These are phyloP conservation scores for Chloropsis cyanopogon DNA, from an alignment of 2,113 vertebrate genomes.

Conservation along the genomic window DNA sequence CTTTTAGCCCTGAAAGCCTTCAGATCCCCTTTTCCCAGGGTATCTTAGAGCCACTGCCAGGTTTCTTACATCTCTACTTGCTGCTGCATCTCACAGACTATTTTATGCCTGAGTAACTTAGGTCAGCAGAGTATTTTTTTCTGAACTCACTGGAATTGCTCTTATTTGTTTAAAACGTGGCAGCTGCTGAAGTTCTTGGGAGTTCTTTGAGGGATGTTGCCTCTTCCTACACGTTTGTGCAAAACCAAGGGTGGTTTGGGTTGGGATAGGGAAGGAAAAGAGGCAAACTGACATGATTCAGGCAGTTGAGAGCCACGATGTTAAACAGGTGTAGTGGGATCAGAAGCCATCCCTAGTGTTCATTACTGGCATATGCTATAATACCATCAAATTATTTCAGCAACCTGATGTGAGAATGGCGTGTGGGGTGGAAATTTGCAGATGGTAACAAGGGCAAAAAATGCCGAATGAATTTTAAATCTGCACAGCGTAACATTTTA, in stretches of 20 bases:
- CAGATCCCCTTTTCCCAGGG: background rate
- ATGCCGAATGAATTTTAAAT: slow-evolving; percentile 56
- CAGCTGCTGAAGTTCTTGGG: background rate
- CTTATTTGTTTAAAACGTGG: background rate
- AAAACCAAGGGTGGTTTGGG: background rate
- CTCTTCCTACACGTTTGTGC: background rate
- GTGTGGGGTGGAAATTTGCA: slow-evolving; percentile 52
- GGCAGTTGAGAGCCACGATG: background rate
- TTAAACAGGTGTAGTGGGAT: slow-evolving; percentile 26
- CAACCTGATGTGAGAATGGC: slow-evolving; percentile 64
- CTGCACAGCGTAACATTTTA: slow-evolving; percentile 56
- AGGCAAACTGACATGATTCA: background rate
- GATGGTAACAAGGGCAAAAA: slow-evolving; percentile 64
- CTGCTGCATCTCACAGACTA: background rate
- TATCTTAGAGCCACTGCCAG: background rate
- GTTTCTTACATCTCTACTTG: background rate
- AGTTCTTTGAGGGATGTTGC: background rate
- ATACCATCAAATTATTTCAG: slow-evolving; percentile 46
- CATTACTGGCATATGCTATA: slow-evolving; percentile 36
- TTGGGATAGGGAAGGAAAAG: background rate
- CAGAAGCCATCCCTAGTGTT: slow-evolving; percentile 23
- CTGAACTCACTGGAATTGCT: background rate
- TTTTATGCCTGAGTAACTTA: background rate
- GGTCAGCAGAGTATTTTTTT: background rate
- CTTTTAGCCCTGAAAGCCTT: background rate